A percentile compares a stretch with the other conserved stretches of the same genome.
Conservation (phyloP, 2,797 vertebrate genomes). For the Phrynocephalus guinanensis region DNA sequence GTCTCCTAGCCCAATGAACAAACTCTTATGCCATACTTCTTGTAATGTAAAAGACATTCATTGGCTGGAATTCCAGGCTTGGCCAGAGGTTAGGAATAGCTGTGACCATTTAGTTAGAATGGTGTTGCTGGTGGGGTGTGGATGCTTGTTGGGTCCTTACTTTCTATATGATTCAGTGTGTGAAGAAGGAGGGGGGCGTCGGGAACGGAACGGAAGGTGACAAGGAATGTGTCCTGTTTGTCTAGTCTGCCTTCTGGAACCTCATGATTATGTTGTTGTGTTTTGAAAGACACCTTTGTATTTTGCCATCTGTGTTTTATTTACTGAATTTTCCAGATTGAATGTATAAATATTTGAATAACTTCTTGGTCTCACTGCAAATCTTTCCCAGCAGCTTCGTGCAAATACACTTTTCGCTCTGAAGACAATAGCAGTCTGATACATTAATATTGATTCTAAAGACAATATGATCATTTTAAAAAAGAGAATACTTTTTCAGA, state of each 20-base stretch:
- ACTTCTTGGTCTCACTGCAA: conserved; percentile 78
- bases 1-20: no score
- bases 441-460: conserved; percentile 82
- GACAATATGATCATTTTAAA: conserved; percentile 73
- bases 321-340: conserved; percentile 76
- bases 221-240: not conserved
- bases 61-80: not conserved
- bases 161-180: not conserved
- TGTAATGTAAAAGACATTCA: no score
- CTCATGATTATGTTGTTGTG: not conserved
- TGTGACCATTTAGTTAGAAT: not conserved
- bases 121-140: not conserved
- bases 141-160: not conserved
- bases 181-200: not conserved
- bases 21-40: no score
- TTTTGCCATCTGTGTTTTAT: conserved; percentile 77
- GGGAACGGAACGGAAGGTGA: not conserved
- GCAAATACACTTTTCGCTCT: conserved; percentile 74
- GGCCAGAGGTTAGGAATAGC: not conserved
- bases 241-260: conserved; percentile 27
- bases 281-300: conserved; percentile 24
- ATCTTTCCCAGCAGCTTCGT: conserved; percentile 74
- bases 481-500: conserved; percentile 61
- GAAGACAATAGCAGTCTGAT: conserved; percentile 76
- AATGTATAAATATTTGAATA: conserved; percentile 80